Evolutionary conservation across 2,888 invertebrate genomes (phyloP).

Genomic region (Eulithis testata): DNA sequence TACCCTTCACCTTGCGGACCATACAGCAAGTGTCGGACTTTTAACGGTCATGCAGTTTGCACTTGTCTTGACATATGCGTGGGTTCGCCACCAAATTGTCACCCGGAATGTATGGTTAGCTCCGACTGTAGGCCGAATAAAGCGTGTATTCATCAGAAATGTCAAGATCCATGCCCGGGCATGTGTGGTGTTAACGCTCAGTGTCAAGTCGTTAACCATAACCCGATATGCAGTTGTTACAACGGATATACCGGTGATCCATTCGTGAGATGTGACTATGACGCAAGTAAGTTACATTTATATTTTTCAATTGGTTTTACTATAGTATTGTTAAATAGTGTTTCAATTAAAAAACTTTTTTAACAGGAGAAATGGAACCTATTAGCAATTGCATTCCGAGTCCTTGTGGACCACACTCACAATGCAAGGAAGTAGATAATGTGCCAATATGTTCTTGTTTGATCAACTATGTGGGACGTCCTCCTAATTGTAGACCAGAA

Average conservation of each 20-base stretch:
- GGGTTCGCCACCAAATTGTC: slow-evolving; percentile 90
- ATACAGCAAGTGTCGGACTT: slow-evolving; percentile 89
- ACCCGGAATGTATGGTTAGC: slow-evolving; percentile 91
- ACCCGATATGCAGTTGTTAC: slow-evolving; percentile 91
- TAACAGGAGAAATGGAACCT: slow-evolving; percentile 61
- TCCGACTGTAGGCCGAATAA: slow-evolving; percentile 90
- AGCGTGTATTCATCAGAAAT: slow-evolving; percentile 92
- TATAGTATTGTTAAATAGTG: background rate
- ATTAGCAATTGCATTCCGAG: slow-evolving; percentile 88
- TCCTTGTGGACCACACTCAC: slow-evolving; percentile 91
- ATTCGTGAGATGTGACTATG: slow-evolving; percentile 87
- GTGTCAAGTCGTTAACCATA: slow-evolving; percentile 92
- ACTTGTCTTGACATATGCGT: slow-evolving; percentile 89
- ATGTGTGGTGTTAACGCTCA: slow-evolving; percentile 91
- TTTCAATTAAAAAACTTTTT: slow-evolving; percentile 15
- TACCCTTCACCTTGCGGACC: slow-evolving; percentile 91
- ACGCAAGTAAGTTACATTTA: slow-evolving; percentile 83
- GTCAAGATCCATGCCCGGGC: slow-evolving; percentile 90
- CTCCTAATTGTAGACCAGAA: slow-evolving; percentile 91
- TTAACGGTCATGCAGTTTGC: slow-evolving; percentile 90
- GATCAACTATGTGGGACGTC: slow-evolving; percentile 89
- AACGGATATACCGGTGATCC: slow-evolving; percentile 90
- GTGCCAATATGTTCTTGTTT: slow-evolving; percentile 91
- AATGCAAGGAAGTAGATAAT: slow-evolving; percentile 87
- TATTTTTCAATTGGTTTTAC: slow-evolving; percentile 34